Conservation (phyloP, 2,888 invertebrate species). For the Phengaris arion region DNA sequence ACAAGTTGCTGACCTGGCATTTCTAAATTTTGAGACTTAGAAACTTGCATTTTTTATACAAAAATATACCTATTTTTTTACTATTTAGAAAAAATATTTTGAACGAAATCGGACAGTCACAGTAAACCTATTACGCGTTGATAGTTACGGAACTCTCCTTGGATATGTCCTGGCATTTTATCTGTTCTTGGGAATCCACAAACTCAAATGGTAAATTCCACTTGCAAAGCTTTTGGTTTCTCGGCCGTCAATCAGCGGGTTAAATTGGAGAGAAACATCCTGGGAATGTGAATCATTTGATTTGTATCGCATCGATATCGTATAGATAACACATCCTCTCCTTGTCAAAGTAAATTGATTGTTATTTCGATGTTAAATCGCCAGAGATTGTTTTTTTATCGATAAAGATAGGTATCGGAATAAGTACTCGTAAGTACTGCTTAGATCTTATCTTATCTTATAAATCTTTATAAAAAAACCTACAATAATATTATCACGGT, state of each 20-base stretch:
- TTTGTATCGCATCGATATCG: conserved; percentile 13
- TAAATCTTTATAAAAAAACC: too few species aligned
- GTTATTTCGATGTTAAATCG: background rate
- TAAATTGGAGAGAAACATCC: conserved; percentile 36
- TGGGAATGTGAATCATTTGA: conserved; percentile 30
- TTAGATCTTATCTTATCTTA: too few species aligned
- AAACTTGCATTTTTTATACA: too few species aligned
- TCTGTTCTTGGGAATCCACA: background rate
- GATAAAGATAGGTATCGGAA: background rate
- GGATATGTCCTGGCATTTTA: too few species aligned
- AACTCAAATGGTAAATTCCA: background rate
- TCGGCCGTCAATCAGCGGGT: conserved; percentile 35
- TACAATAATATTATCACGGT: too few species aligned
- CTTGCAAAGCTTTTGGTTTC: conserved; percentile 20
- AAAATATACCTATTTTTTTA: too few species aligned
- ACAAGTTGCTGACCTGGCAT: too few species aligned
- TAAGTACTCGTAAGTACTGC: background rate
- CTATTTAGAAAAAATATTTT: too few species aligned
- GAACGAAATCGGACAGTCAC: too few species aligned
- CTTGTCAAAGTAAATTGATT: conserved; percentile 24
- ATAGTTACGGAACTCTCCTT: too few species aligned
- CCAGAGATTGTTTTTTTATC: conserved; percentile 13
- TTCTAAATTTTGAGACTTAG: too few species aligned
- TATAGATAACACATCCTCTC: conserved; percentile 14
- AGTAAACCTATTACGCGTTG: too few species aligned